Conservation (phyloP, 2,888 invertebrate species). For the Sarcophaga carnaria region DNA sequence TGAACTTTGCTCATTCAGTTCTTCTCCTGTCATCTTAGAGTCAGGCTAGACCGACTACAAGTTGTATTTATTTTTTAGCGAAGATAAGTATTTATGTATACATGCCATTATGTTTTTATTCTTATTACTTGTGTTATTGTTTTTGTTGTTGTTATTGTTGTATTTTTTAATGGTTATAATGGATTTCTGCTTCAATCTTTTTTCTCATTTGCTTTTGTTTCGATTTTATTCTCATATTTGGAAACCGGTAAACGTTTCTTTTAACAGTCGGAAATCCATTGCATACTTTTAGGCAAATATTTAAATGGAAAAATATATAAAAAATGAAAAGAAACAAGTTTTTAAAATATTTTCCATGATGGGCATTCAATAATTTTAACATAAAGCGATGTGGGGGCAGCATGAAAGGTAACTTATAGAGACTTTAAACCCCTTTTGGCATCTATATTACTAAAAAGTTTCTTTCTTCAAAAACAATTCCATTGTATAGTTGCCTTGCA, state of each 20-base stretch:
- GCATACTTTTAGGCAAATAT: conserved; percentile 57
- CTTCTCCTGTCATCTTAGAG: too few relatives aligned
- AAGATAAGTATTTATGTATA: not conserved
- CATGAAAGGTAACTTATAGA: too few relatives aligned
- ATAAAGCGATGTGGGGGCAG: not conserved
- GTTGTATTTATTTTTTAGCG: too few relatives aligned
- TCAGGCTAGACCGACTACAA: too few relatives aligned
- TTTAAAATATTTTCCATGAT: too few relatives aligned
- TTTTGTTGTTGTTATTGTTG: too few relatives aligned
- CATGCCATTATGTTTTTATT: not conserved
- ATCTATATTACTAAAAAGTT: too few relatives aligned
- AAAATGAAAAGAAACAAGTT: too few relatives aligned
- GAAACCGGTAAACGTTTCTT: conserved; percentile 1
- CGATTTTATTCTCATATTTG: not conserved
- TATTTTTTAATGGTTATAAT: conserved; percentile 63
- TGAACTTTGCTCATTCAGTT: not conserved
- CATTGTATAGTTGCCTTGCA: too few relatives aligned
- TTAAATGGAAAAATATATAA: not conserved
- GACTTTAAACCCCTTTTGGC: too few relatives aligned
- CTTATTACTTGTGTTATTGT: conserved; percentile 28
- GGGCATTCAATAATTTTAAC: not conserved
- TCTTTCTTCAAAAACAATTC: too few relatives aligned
- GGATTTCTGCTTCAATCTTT: conserved; percentile 57
- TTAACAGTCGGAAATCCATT: conserved; percentile 56
- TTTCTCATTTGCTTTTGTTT: not conserved